Percentiles rank a stretch among this genome's conserved stretches.
Conservation (phyloP, 2,797 vertebrate species). For the Clarias platycephalus region DNA sequence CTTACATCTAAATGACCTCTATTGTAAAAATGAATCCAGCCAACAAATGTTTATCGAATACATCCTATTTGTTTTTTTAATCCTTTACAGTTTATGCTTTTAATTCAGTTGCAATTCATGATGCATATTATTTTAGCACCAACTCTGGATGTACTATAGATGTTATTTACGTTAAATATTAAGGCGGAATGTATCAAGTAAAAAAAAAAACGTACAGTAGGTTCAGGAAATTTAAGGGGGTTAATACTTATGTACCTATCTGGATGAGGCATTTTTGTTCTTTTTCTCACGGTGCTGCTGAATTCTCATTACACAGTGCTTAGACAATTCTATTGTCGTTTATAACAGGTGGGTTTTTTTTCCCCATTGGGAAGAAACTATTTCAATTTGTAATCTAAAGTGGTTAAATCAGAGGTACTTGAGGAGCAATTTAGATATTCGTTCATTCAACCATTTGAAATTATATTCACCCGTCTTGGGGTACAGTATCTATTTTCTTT, state of each 20-base stretch:
- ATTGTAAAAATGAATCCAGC: background rate
- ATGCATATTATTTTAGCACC: background rate
- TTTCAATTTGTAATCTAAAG: conserved; percentile 10
- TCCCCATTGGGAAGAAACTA: background rate
- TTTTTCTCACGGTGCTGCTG: background rate
- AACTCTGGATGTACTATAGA: background rate
- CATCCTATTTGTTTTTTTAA: background rate
- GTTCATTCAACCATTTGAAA: too few species aligned
- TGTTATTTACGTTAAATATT: background rate
- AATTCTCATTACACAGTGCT: background rate
- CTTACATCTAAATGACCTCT: background rate
- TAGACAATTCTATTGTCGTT: background rate
- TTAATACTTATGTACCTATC: background rate
- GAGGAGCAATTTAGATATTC: too few species aligned
- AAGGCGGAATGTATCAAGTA: background rate
- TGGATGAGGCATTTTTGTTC: background rate
- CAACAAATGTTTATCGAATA: background rate
- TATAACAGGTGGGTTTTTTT: background rate
- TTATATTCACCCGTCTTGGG: too few species aligned
- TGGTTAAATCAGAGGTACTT: background rate
- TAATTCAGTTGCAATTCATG: background rate
- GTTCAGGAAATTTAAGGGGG: background rate
- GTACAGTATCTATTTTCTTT: too few species aligned
- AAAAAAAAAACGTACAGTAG: background rate
- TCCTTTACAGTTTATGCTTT: background rate